These are phyloP conservation scores for Thera obeliscata DNA, from an alignment of 2,888 invertebrate genomes.

Conservation along the genomic window DNA sequence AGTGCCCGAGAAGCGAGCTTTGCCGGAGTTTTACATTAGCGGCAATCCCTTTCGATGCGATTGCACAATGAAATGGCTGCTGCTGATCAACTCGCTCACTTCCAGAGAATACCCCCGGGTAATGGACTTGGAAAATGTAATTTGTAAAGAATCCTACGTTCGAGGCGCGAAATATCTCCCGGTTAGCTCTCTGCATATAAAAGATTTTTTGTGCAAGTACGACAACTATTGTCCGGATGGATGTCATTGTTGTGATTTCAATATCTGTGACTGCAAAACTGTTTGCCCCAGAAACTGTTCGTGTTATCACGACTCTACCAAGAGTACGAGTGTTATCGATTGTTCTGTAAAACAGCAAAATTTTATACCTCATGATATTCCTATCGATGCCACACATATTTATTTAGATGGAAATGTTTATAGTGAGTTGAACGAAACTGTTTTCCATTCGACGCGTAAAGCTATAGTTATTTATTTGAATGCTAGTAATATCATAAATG, in stretches of 20 bases:
- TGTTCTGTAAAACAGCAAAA: slow-evolving; percentile 91
- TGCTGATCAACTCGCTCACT: slow-evolving; percentile 93
- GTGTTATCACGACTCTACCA: slow-evolving; percentile 96
- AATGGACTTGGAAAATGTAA: slow-evolving; percentile 94
- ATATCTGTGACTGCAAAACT: slow-evolving; percentile 97
- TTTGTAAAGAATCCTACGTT: slow-evolving; percentile 93
- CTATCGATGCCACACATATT: slow-evolving; percentile 96
- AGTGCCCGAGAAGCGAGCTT: slow-evolving; percentile 87
- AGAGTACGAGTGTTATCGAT: slow-evolving; percentile 96
- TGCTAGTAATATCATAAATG: slow-evolving; percentile 90
- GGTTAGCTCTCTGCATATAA: slow-evolving; percentile 89
- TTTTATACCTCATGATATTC: slow-evolving; percentile 91
- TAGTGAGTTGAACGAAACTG: slow-evolving; percentile 86
- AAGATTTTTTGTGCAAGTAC: slow-evolving; percentile 95
- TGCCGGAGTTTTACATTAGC: slow-evolving; percentile 95
- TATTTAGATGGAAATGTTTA: slow-evolving; percentile 96
- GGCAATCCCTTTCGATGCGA: slow-evolving; percentile 97
- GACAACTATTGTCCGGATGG: slow-evolving; percentile 95
- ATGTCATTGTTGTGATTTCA: slow-evolving; percentile 97
- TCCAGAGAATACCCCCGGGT: slow-evolving; percentile 92
- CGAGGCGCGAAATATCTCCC: slow-evolving; percentile 91
- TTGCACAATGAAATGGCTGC: slow-evolving; percentile 98
- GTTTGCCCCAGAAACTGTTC: slow-evolving; percentile 96
- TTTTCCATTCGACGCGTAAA: slow-evolving; percentile 72
- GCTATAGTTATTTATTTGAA: slow-evolving; percentile 92